Percentiles rank a stretch among this genome's conserved stretches.
Conservation (phyloP, 1,140 invertebrate species). For the Megalopta genalis region DNA sequence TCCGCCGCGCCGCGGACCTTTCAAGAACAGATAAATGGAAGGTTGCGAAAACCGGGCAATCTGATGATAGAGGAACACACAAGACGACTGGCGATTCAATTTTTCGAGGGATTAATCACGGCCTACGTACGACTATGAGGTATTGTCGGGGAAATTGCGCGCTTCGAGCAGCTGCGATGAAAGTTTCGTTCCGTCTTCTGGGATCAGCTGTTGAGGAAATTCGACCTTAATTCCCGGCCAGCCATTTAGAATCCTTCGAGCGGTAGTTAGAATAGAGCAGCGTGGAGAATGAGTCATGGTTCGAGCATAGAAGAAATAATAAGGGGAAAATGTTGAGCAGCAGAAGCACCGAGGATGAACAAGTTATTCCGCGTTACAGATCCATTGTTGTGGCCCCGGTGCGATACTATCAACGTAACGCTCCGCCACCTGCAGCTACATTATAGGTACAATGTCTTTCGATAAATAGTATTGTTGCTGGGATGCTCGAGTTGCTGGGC, state of each 20-base stretch:
- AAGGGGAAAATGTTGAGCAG: too few relatives aligned
- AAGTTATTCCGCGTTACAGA: too few relatives aligned
- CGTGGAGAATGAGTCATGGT: not conserved
- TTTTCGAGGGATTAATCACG: not conserved
- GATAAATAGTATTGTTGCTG: too few relatives aligned
- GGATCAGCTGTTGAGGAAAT: not conserved
- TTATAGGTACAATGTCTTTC: too few relatives aligned
- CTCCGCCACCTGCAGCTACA: too few relatives aligned
- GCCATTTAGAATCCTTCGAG: not conserved
- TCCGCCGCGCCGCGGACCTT: not conserved
- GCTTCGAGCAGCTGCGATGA: not conserved
- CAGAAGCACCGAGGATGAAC: too few relatives aligned
- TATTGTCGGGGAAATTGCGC: not conserved
- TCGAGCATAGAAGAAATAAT: too few relatives aligned
- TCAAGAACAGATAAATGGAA: not conserved
- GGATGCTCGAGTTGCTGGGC: too few relatives aligned
- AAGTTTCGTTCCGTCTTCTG: not conserved
- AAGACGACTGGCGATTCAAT: not conserved
- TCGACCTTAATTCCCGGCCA: not conserved
- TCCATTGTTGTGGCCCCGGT: too few relatives aligned
- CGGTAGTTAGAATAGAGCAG: not conserved
- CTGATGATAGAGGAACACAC: conserved; percentile 14
- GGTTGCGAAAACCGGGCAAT: not conserved
- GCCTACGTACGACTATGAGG: not conserved
- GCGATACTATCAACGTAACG: too few relatives aligned